Evolutionary conservation across 2,113 vertebrate genomes (phyloP), one percentile per base, ranked within the genome.

Genomic region (Hippocampus comes): DNA sequence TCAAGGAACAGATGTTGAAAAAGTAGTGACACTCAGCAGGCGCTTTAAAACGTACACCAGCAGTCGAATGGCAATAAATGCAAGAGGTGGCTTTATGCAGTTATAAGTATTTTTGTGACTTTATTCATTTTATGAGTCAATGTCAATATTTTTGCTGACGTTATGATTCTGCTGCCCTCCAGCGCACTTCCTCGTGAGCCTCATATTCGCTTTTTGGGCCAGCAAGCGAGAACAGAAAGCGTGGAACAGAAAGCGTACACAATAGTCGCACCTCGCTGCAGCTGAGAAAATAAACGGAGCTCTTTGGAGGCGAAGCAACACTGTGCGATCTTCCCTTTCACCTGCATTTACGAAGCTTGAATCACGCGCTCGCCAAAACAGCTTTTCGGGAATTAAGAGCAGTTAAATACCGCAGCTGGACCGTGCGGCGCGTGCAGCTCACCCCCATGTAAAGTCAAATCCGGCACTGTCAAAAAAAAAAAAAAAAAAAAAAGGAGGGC

Each of bases 181-280:
- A 3, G 17, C 34, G 9, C 53, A n/a, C 53, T 11, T 56, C 23
- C n/a, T 34, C 7, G 27, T 25, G 14, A 42, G 49, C 57, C 49
- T 38, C 46, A 53, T 61, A 72, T 17, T 53, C 25, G 70, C 59
- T 42, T 69, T 69, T 65, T 77, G 42, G 43, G 43, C 68, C 59
- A 78, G 68, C 71, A 69, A 73, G 55, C 72, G 67, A 41, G 30
- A 68, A 41, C 55, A 77, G 64, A 78, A n/a, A 30, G 43, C 10
- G 12, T 43, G 43, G 11, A 68, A 38, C 53, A 77, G 67, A 77
- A 21, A 46, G 15, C 17, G 48, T 20, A 42, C 17, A 20, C 2
- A 38, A 57, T 60, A 72, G 70, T 25, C 67, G 11, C 57, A 77
- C 70, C 38, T 74, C 14, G 2, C 30, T 38, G 43, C 60, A 75